phyloP scores from a whole-genome alignment of 2,113 vertebrate genomes.

The Triplophysa dalaica region DNA sequence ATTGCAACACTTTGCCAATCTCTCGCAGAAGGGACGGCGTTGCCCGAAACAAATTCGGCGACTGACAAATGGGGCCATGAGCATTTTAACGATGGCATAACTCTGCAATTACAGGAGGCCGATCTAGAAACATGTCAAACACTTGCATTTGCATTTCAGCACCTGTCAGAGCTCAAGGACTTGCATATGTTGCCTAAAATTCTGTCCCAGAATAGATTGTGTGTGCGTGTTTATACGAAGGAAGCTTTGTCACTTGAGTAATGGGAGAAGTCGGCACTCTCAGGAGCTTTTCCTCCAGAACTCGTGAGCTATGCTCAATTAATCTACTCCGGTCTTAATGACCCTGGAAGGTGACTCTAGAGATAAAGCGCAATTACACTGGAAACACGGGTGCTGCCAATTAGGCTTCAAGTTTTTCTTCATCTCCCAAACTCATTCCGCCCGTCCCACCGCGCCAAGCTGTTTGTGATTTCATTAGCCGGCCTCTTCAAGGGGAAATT shows the following conservation, averaged over 20 bases:
- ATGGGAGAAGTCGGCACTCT: slow-evolving; percentile 66
- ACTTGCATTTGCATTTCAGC: slow-evolving; percentile 43
- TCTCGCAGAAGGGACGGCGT: slow-evolving; percentile 1
- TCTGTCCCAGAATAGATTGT: slow-evolving; percentile 43
- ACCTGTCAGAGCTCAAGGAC: slow-evolving; percentile 43
- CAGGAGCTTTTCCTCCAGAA: slow-evolving; percentile 55
- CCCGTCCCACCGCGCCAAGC: slow-evolving; percentile 67
- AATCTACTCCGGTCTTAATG: slow-evolving; percentile 75
- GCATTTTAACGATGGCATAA: slow-evolving; percentile 46
- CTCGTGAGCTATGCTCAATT: slow-evolving; percentile 72
- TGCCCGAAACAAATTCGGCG: slow-evolving; percentile 22
- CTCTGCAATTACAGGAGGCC: slow-evolving; percentile 14
- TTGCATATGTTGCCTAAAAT: slow-evolving; percentile 37
- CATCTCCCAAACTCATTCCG: slow-evolving; percentile 61
- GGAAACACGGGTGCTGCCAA: slow-evolving; percentile 76
- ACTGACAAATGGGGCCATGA: slow-evolving; percentile 46
- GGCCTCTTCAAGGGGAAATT: slow-evolving; percentile 72
- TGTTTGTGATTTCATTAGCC: slow-evolving; percentile 79
- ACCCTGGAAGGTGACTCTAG: slow-evolving; percentile 79
- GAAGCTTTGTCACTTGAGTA: slow-evolving; percentile 66
- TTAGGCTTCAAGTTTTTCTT: slow-evolving; percentile 72
- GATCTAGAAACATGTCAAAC: slow-evolving; percentile 54
- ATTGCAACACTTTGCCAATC: slow-evolving; percentile 28
- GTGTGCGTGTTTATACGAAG: slow-evolving; percentile 17
- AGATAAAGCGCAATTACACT: slow-evolving; percentile 79